Percentiles rank a stretch among this genome's conserved stretches.
Conservation (phyloP, 2,797 vertebrate genomes). For the Vireo griseus region DNA sequence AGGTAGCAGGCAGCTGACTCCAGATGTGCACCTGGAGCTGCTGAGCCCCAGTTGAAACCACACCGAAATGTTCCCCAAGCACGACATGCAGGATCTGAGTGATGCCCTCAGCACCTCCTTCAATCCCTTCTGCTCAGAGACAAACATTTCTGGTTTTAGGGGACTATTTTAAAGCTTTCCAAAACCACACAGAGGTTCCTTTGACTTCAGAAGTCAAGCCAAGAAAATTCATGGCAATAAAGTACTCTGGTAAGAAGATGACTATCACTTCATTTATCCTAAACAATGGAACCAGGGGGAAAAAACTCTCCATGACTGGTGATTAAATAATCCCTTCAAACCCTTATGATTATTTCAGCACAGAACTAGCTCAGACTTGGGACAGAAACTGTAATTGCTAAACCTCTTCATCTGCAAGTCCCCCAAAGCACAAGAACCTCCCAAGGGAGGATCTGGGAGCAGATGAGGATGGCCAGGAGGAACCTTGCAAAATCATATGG, state of each 20-base stretch:
- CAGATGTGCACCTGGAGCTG: background rate
- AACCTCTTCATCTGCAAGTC: background rate
- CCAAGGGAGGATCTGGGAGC: background rate
- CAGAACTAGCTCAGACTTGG: conserved; percentile 1
- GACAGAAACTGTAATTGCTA: background rate
- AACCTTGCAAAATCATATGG: background rate
- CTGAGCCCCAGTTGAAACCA: background rate
- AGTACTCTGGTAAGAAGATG: background rate
- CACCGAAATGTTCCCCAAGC: accelerated
- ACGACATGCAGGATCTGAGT: accelerated
- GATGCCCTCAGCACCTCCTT: background rate
- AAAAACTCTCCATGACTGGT: background rate
- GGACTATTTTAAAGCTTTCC: background rate
- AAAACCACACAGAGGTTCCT: background rate
- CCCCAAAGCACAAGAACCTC: background rate
- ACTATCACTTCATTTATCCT: background rate
- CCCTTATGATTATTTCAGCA: background rate
- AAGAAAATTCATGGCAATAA: background rate
- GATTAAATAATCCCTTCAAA: background rate
- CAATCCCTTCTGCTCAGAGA: background rate
- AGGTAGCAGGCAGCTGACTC: background rate
- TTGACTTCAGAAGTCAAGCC: background rate
- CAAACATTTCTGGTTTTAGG: background rate
- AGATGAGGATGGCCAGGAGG: background rate
- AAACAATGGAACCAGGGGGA: background rate